These are phyloP conservation scores for Trididemnum nubilum DNA, from an alignment of 23 tunicate genomes.

Conservation along the genomic window DNA sequence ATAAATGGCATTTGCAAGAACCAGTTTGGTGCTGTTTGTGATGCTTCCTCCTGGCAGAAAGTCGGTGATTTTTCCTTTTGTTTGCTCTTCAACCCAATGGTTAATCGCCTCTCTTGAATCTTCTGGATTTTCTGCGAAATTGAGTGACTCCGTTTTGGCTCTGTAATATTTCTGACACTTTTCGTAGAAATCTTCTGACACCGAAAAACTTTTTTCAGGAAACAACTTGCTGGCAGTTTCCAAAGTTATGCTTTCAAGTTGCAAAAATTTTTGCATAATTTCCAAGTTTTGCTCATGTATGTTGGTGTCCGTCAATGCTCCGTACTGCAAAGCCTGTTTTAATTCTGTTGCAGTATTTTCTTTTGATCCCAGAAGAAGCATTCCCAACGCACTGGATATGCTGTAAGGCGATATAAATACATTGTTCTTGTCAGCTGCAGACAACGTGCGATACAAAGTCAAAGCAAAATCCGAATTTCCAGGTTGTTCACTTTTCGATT, in stretches of 20 bases:
- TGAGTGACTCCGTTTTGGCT: background rate
- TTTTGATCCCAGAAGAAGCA: conserved; percentile 20
- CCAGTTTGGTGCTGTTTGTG: conserved; percentile 12
- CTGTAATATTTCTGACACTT: conserved; percentile 2
- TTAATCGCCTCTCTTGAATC: conserved; percentile 26
- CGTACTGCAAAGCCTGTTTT: background rate
- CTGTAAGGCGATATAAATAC: conserved; percentile 41
- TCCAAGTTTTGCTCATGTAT: background rate
- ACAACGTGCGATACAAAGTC: background rate
- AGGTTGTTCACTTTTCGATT: background rate
- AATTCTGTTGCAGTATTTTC: conserved; percentile 27
- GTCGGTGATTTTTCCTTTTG: conserved; percentile 45
- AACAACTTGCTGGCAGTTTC: conserved; percentile 44
- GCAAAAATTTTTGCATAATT: background rate
- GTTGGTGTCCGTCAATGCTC: background rate
- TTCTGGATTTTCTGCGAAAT: conserved; percentile 33
- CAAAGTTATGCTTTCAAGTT: conserved; percentile 7
- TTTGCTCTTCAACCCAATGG: conserved; percentile 37
- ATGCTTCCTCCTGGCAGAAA: conserved; percentile 29
- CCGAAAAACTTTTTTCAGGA: conserved; percentile 28
- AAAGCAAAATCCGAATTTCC: background rate
- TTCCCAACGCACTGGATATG: conserved; percentile 14
- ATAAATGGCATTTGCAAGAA: conserved; percentile 49
- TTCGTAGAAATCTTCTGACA: conserved; percentile 2
- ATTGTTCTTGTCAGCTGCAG: background rate